Conservation (phyloP, 1,140 invertebrate species). For the Magallana ariakensis region DNA sequence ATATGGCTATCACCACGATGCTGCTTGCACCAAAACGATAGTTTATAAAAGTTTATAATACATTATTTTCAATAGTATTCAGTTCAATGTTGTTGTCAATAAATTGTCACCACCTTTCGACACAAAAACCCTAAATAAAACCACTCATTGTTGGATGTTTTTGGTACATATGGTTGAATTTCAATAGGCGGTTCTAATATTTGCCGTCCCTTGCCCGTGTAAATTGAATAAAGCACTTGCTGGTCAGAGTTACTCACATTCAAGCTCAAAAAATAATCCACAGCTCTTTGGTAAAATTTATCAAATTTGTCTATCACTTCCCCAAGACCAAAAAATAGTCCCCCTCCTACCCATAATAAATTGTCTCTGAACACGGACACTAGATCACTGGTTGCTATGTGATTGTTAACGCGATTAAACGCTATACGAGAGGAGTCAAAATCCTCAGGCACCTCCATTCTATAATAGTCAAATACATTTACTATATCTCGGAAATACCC, state of each 20-base stretch:
- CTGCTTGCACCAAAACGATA: too few relatives aligned
- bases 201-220: neutral
- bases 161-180: neutral
- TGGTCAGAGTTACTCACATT: neutral
- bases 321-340: neutral
- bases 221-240: neutral
- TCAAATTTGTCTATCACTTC: neutral
- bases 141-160: neutral
- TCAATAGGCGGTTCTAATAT: neutral
- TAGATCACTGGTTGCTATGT: neutral
- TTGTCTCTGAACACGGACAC: neutral
- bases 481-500: neutral
- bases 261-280: neutral
- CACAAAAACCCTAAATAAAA: constrained; percentile 2
- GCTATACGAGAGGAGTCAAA: neutral
- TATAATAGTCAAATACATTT: neutral
- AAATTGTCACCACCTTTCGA: neutral
- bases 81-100: too few relatives aligned
- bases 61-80: too few relatives aligned
- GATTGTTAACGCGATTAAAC: neutral
- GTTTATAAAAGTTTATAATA: too few relatives aligned
- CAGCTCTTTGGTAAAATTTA: neutral
- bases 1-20: too few relatives aligned
- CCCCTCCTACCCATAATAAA: neutral
- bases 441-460: neutral